phyloP scores from a whole-genome alignment of 2,888 invertebrate genomes.

The Troides aeacus region DNA sequence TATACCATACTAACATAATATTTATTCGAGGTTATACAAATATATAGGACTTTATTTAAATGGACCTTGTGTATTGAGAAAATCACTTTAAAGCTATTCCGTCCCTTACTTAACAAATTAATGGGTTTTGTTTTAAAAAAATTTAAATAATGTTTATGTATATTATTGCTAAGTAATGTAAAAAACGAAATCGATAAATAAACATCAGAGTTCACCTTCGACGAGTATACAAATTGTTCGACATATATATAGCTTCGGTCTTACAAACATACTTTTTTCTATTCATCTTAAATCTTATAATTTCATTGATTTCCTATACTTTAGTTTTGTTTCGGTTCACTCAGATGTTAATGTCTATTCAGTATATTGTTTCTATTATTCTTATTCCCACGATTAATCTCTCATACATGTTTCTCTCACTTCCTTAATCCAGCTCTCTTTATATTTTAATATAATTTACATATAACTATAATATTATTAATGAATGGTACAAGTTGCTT shows the following conservation, averaged over 20 bases:
- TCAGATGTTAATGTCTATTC: no score
- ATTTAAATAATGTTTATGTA: neutral
- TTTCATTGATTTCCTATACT: no score
- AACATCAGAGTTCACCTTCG: no score
- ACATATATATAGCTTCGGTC: no score
- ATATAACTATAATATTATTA: neutral
- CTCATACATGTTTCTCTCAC: no score
- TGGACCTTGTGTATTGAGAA: neutral
- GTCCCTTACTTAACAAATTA: slow-evolving; percentile 1
- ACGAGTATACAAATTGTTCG: no score
- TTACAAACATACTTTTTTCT: no score
- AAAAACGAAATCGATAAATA: neutral
- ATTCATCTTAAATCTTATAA: no score
- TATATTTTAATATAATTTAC: neutral
- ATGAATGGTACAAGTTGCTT: neutral
- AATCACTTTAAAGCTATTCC: neutral
- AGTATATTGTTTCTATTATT: no score
- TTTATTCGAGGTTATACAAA: neutral
- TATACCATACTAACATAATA: neutral
- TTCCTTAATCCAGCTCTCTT: no score
- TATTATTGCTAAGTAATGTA: neutral
- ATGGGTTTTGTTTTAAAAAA: neutral
- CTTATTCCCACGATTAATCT: no score
- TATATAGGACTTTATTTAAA: slow-evolving; percentile 1
- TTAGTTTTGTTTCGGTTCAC: no score